Conservation (phyloP, 2,113 vertebrate genomes). For the Morone chrysops region DNA sequence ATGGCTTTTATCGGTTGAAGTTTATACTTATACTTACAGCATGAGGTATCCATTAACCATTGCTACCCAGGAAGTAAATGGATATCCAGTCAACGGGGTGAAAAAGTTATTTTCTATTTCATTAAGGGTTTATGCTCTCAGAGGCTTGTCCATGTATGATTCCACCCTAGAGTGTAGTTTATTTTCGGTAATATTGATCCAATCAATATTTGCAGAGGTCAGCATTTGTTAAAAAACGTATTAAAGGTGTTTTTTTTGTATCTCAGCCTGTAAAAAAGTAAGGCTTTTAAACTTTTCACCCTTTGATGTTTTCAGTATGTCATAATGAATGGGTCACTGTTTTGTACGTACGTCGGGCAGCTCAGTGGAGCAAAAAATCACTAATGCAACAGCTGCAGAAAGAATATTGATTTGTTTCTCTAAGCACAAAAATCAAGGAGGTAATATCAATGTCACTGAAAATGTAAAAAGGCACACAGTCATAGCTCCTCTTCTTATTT, state of each 20-base stretch:
- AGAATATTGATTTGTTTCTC: constrained; percentile 56
- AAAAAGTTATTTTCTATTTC: constrained; percentile 3
- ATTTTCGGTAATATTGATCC: constrained; percentile 31
- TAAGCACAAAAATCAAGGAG: constrained; percentile 32
- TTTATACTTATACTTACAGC: background rate
- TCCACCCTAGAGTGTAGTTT: background rate
- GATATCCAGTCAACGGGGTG: background rate
- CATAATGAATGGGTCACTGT: constrained; percentile 38
- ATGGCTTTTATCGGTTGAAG: background rate
- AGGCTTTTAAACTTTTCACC: constrained; percentile 44
- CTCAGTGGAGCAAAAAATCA: constrained; percentile 48
- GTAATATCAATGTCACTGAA: constrained; percentile 21
- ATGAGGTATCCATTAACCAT: background rate
- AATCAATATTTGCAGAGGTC: constrained; percentile 29
- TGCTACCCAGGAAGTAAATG: background rate
- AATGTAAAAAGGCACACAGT: constrained; percentile 29
- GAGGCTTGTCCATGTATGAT: constrained; percentile 4
- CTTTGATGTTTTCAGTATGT: constrained; percentile 41
- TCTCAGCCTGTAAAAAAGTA: constrained; percentile 2
- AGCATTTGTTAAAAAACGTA: constrained; percentile 24
- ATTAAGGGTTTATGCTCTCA: background rate
- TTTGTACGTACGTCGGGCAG: background rate
- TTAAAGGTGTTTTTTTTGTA: constrained; percentile 3
- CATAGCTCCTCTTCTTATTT: background rate
- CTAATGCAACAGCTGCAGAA: constrained; percentile 33